A percentile compares a stretch with the other conserved stretches of the same genome.
Evolutionary conservation across 2,888 invertebrate species (phyloP).

Genomic region (Ormia ochracea): DNA sequence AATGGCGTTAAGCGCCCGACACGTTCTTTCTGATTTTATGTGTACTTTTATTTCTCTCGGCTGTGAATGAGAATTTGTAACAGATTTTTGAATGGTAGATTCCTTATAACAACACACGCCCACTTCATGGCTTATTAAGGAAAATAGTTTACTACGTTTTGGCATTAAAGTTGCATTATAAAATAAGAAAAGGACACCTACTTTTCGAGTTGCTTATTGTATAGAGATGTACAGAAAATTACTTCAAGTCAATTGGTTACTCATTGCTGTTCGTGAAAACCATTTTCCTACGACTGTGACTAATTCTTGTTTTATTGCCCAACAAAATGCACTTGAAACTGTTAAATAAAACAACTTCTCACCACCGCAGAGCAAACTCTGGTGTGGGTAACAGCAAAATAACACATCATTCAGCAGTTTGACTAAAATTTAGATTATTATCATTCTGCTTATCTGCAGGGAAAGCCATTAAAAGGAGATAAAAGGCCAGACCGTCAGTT

Average conservation of each 20-base stretch:
- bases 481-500: slow-evolving; percentile 33
- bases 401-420: slow-evolving; percentile 31
- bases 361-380: slow-evolving; percentile 1
- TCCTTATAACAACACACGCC: slow-evolving; percentile 44
- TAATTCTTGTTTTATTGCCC: slow-evolving; percentile 25
- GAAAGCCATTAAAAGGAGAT: slow-evolving; percentile 10
- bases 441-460: not conserved
- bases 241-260: slow-evolving; percentile 36
- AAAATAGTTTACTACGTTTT: slow-evolving; percentile 10
- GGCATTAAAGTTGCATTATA: slow-evolving; percentile 22
- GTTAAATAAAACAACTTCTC: slow-evolving; percentile 20
- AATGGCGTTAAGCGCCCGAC: slow-evolving; percentile 38
- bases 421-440: slow-evolving; percentile 31
- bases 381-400: not conserved
- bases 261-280: slow-evolving; percentile 38
- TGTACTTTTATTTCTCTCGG: not conserved
- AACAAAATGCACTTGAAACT: slow-evolving; percentile 29
- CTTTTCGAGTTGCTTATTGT: slow-evolving; percentile 2
- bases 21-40: not conserved
- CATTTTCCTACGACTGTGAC: slow-evolving; percentile 20
- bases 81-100: slow-evolving; percentile 54
- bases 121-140: slow-evolving; percentile 56
- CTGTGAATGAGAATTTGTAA: slow-evolving; percentile 56
- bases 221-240: not conserved
- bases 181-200: slow-evolving; percentile 11